phyloP scores from a whole-genome alignment of 1,140 invertebrate species.

The Eumaeus atala region DNA sequence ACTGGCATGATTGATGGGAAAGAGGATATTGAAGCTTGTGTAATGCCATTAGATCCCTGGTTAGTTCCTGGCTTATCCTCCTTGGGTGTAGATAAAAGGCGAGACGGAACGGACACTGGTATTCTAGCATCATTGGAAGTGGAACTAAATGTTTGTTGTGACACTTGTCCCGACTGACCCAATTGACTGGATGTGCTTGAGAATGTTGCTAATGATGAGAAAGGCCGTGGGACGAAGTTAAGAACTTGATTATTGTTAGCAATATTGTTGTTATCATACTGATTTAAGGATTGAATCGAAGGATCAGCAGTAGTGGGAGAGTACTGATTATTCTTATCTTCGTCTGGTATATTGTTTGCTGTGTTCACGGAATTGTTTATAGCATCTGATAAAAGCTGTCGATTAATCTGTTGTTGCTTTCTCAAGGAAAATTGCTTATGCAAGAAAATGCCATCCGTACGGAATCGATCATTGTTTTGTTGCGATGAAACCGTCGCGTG shows the following conservation, averaged over 20 bases:
- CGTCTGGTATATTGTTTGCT: too few relatives aligned
- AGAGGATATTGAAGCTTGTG: conserved; percentile 31
- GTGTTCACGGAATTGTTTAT: neutral
- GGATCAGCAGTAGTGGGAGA: too few relatives aligned
- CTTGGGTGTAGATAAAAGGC: conserved; percentile 13
- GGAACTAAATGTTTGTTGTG: conserved; percentile 1
- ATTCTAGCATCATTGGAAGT: neutral
- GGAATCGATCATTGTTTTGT: neutral
- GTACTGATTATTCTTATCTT: too few relatives aligned
- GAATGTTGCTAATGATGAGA: too few relatives aligned
- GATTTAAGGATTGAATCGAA: too few relatives aligned
- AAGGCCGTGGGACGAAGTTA: too few relatives aligned
- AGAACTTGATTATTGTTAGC: too few relatives aligned
- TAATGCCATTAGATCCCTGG: conserved; percentile 23
- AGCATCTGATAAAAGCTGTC: neutral
- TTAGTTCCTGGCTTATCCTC: conserved; percentile 9
- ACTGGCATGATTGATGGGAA: conserved; percentile 25
- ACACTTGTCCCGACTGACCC: conserved; percentile 20
- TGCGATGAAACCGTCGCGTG: neutral
- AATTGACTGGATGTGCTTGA: conserved; percentile 27
- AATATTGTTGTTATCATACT: too few relatives aligned
- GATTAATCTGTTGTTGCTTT: conserved; percentile 1
- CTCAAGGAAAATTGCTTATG: neutral
- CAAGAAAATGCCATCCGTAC: neutral
- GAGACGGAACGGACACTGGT: neutral